phyloP scores from a whole-genome alignment of 23 tunicate species.

The Trididemnum miniatum region DNA sequence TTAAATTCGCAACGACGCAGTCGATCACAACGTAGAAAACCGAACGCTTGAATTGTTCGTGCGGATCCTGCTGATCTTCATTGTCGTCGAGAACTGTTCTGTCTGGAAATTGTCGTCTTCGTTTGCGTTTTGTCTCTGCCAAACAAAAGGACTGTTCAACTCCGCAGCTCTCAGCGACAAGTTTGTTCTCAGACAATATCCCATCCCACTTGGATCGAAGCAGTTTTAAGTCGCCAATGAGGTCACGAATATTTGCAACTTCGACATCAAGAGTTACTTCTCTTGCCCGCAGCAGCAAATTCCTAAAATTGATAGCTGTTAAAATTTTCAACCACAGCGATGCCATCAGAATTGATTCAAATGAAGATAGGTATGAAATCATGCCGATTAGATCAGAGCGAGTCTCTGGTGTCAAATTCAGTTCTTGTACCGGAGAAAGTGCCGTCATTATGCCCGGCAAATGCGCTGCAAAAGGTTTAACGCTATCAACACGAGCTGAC shows the following conservation, averaged over 20 bases:
- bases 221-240: not conserved
- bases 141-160: too few species aligned
- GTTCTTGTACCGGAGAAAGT: not conserved
- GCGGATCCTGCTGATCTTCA: too few species aligned
- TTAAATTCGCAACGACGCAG: too few species aligned
- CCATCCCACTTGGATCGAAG: not conserved
- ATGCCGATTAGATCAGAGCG: not conserved
- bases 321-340: slow-evolving; percentile 2
- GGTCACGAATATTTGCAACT: not conserved
- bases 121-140: too few species aligned
- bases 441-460: not conserved
- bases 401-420: not conserved
- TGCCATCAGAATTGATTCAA: not conserved
- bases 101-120: not conserved
- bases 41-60: too few species aligned
- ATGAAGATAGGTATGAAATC: not conserved
- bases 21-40: too few species aligned
- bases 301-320: not conserved
- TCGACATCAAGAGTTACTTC: not conserved
- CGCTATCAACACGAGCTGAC: slow-evolving; percentile 14
- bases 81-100: too few species aligned
- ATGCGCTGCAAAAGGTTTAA: slow-evolving; percentile 5
- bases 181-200: not conserved
- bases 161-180: too few species aligned
- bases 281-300: not conserved